Percentiles rank a stretch among this genome's conserved stretches.
phyloP scores from a whole-genome alignment of 2,113 vertebrate species.

The Eupsittula cactorum region DNA sequence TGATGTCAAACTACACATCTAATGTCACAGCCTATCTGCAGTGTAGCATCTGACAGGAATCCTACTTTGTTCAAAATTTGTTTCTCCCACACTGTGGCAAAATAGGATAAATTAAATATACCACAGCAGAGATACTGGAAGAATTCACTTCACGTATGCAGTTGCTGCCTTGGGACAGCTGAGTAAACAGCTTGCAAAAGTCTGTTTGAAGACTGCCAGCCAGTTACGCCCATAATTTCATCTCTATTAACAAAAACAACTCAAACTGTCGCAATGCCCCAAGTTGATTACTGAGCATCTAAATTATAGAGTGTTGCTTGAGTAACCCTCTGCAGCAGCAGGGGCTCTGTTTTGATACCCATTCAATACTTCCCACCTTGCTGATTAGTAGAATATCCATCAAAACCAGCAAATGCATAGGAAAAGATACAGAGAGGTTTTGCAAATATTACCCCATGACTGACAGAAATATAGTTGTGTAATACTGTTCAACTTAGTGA shows the following conservation, averaged over 20 bases:
- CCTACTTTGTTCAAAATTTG: not conserved
- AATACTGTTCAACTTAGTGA: conserved; percentile 62
- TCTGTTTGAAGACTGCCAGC: conserved; percentile 81
- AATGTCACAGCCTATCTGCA: not conserved
- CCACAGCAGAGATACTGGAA: conserved; percentile 73
- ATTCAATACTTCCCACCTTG: conserved; percentile 62
- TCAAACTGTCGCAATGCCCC: conserved; percentile 70
- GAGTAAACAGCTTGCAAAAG: conserved; percentile 84
- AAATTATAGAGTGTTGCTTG: conserved; percentile 75
- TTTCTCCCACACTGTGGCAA: conserved; percentile 63
- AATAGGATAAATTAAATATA: conserved; percentile 72
- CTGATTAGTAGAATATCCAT: conserved; percentile 74
- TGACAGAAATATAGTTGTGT: conserved; percentile 76
- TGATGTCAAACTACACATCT: not conserved
- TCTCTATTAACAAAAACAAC: conserved; percentile 86
- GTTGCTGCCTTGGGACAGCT: conserved; percentile 82
- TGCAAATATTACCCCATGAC: conserved; percentile 65
- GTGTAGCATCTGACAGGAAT: not conserved
- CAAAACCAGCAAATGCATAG: conserved; percentile 68
- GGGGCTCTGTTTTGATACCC: conserved; percentile 68
- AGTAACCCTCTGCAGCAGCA: conserved; percentile 69
- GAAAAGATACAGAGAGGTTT: conserved; percentile 67
- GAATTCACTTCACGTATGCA: conserved; percentile 79
- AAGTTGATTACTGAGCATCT: conserved; percentile 64
- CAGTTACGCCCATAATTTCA: conserved; percentile 87